These are phyloP conservation scores for Leptinotarsa juncta DNA, from an alignment of 2,888 invertebrate species.

Conservation along the genomic window DNA sequence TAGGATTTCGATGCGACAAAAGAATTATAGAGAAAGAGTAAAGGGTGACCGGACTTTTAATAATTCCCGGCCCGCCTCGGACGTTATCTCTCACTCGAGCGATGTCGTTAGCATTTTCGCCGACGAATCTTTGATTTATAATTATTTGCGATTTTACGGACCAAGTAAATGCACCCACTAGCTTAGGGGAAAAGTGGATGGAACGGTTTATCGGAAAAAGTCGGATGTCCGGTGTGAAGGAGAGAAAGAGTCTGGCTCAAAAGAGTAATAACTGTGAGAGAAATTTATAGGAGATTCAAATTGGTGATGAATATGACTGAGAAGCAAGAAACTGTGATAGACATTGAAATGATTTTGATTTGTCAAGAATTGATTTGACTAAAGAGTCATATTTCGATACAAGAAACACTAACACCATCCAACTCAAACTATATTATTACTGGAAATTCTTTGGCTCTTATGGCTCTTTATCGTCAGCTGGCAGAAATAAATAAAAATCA, in stretches of 20 bases:
- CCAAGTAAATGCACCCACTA: conserved; percentile 27
- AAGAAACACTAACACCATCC: too few relatives aligned
- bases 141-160: conserved; percentile 40
- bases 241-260: conserved; percentile 7
- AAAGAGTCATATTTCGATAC: too few relatives aligned
- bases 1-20: conserved; percentile 52
- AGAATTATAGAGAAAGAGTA: conserved; percentile 62
- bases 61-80: conserved; percentile 56
- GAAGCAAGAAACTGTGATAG: not conserved
- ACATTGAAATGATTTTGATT: not conserved
- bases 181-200: conserved; percentile 22
- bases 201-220: conserved; percentile 23
- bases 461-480: too few relatives aligned
- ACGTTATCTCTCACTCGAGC: conserved; percentile 56
- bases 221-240: conserved; percentile 6
- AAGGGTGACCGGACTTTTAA: conserved; percentile 62
- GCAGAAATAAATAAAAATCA: too few relatives aligned
- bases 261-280: not conserved
- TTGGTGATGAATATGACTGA: not conserved
- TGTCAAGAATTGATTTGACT: too few relatives aligned
- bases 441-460: too few relatives aligned
- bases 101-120: conserved; percentile 44
- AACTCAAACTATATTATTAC: too few relatives aligned
- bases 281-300: not conserved
- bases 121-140: conserved; percentile 44